phyloP scores from a whole-genome alignment of 2,113 vertebrate genomes.

The Ascaphus truei region DNA sequence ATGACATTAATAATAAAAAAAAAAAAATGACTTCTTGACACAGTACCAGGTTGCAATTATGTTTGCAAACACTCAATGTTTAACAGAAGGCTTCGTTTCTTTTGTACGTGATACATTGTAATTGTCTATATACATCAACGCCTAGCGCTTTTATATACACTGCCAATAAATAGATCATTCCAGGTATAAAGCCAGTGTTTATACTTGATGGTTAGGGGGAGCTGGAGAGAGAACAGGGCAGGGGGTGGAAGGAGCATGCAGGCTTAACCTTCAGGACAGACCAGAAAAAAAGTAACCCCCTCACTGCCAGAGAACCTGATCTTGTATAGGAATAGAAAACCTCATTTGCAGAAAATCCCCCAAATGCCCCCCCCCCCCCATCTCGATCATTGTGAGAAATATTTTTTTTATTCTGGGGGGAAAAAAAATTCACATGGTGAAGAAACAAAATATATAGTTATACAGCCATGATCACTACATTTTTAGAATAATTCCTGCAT shows the following conservation, averaged over 20 bases:
- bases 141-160: not conserved
- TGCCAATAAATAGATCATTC: slow-evolving; percentile 27
- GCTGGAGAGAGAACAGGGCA: not conserved
- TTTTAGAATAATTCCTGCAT: no score
- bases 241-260: not conserved
- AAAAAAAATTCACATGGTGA: no score
- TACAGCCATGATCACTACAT: no score
- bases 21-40: not conserved
- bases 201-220: not conserved
- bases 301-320: no score
- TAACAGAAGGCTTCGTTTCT: not conserved
- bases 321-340: no score
- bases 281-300: no score
- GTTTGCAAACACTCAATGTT: not conserved
- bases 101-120: not conserved
- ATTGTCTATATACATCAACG: slow-evolving; percentile 16
- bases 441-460: no score
- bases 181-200: slow-evolving; percentile 28
- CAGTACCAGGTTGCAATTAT: not conserved
- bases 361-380: no score
- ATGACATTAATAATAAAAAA: not conserved
- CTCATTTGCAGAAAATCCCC: no score
- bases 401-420: no score
- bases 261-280: not conserved
- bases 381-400: no score